phyloP scores from a whole-genome alignment of 1,140 invertebrate species.

The Drosophila sulfurigaster region DNA sequence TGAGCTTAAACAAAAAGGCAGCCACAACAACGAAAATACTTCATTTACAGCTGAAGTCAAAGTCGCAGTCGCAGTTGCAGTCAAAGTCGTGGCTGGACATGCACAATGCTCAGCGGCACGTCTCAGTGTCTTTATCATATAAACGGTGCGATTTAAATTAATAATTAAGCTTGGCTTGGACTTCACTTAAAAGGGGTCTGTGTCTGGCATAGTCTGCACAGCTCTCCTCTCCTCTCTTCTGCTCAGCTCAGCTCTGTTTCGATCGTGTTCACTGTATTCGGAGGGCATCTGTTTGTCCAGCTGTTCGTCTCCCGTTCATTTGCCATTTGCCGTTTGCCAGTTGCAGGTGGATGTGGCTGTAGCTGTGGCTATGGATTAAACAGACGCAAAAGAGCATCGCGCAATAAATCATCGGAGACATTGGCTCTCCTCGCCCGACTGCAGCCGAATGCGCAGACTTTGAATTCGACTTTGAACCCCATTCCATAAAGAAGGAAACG shows the following conservation, averaged over 20 bases:
- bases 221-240: no score
- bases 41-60: conserved; percentile 31
- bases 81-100: conserved; percentile 47
- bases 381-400: conserved; percentile 4
- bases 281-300: conserved; percentile 40
- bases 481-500: conserved; percentile 13
- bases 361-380: conserved; percentile 40
- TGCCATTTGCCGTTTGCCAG: background rate
- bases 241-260: background rate
- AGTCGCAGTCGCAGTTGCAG: background rate
- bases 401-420: conserved; percentile 76
- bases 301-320: conserved; percentile 18
- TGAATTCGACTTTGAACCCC: background rate
- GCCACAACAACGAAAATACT: conserved; percentile 35
- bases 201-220: background rate
- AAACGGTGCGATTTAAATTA: conserved; percentile 82
- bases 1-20: background rate
- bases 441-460: conserved; percentile 67
- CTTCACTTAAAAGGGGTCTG: conserved; percentile 2
- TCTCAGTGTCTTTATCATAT: conserved; percentile 80
- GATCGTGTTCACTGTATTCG: background rate
- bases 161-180: conserved; percentile 65
- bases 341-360: conserved; percentile 35
- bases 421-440: conserved; percentile 50
- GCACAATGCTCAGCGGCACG: conserved; percentile 77